Base-by-base conservation (phyloP, 2,113 vertebrate genomes). In the Carassius carassius region DNA sequence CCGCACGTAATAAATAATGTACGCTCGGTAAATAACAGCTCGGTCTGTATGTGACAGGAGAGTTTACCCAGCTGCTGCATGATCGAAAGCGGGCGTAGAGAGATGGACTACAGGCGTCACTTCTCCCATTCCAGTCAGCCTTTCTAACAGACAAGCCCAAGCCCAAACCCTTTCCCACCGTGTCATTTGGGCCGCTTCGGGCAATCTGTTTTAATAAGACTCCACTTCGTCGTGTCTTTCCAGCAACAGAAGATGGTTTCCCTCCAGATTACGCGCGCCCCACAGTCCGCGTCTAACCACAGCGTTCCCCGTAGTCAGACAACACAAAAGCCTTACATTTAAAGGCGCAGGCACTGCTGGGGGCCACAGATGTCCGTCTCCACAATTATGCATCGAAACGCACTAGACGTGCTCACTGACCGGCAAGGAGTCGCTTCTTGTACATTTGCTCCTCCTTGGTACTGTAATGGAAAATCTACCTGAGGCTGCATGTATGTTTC, bases 271-370 rank as follows among this genome's bases (percentile, higher is more conserved):
- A 87, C 86, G 62, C 47, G 72, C 11, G 23, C n/a, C 80, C 41
- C 11, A 67, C 41, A 11, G 23, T 51, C 5, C 41, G 25, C 41
- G 14, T 81, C 44, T 67, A 62, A 65, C 81, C 80, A 87, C 58
- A 72, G 60, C 35, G 25, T 41, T 79, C 62, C 81, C 78, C 62
- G 74, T 74, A 63, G 87, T 54, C 91, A 41, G 84, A 75, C 60
- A 44, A 63, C 9, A 49, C 60, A 77, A 89, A 86, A 83, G 78
- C 89, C 89, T 85, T 72, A 88, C 88, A 87, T 92, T 95, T 95
- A 95, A 95, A 95, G 94, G 90, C 91, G 87, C 93, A 94, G 94
- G 58, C 84, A 88, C 92, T 90, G 19, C 54, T 16, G 11, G 41
- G 54, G 58, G 44, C 4, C 56, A 65, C 73, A 17, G 17, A 11